A percentile compares a stretch with the other conserved stretches of the same genome.
Conservation (phyloP, 2,113 vertebrate genomes). For the Ciconia boyciana region DNA sequence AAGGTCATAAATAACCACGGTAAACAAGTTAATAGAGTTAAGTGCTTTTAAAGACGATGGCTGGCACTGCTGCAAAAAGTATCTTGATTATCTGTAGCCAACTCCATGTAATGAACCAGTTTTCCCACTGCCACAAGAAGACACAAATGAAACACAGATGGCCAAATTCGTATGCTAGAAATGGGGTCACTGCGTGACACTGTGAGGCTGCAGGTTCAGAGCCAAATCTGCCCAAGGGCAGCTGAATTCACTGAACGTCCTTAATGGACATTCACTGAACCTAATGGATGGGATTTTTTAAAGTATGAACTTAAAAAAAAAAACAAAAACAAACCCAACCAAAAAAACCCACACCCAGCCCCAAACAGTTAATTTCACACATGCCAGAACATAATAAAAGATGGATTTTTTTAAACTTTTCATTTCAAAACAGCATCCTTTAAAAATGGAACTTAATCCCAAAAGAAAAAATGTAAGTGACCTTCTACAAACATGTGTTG, state of each 20-base stretch:
- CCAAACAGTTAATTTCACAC: background rate
- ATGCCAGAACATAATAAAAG: background rate
- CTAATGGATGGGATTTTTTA: background rate
- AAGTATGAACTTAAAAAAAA: background rate
- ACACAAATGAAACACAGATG: background rate
- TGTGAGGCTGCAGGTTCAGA: background rate
- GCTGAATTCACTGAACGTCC: background rate
- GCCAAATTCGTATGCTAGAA: background rate
- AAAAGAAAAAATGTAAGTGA: background rate
- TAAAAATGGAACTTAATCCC: background rate
- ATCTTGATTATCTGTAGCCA: constrained; percentile 1
- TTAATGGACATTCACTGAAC: background rate
- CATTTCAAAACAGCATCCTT: background rate
- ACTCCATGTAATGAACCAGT: background rate
- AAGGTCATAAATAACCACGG: constrained; percentile 20
- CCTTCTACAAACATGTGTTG: background rate
- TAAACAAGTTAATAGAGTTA: constrained; percentile 3
- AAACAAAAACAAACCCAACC: no score
- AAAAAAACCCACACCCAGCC: background rate
- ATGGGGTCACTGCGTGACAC: background rate
- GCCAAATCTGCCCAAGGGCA: background rate
- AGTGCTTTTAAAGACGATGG: constrained; percentile 7
- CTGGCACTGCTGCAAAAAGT: constrained; percentile 10
- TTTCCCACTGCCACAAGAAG: background rate
- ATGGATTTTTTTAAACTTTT: background rate